Percentiles rank a stretch among this genome's conserved stretches.
Conservation (phyloP, 2,113 vertebrate species). For the Sinosuthora webbiana region DNA sequence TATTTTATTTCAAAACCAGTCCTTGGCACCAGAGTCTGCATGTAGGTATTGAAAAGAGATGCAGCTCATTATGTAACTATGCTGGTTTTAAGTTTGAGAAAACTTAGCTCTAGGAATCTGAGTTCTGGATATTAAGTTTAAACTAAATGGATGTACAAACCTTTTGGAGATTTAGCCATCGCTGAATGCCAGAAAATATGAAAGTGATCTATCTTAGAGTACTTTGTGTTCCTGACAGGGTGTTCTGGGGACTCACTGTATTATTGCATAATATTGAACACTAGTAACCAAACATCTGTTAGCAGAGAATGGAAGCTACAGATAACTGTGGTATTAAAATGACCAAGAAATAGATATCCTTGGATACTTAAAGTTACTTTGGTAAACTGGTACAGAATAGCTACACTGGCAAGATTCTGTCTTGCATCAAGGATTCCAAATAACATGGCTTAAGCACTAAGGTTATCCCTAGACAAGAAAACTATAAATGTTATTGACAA, state of each 20-base stretch:
- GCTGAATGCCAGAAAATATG: constrained; percentile 30
- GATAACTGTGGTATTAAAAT: background rate
- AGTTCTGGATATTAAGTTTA: background rate
- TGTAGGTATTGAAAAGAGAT: background rate
- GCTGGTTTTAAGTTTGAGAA: background rate
- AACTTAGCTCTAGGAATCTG: constrained; percentile 23
- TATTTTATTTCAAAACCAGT: background rate
- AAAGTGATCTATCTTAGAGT: constrained; percentile 31
- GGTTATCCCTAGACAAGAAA: background rate
- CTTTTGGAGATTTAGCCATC: constrained; percentile 1
- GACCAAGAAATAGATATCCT: background rate
- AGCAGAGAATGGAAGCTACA: background rate
- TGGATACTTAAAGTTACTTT: background rate
- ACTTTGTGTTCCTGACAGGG: constrained; percentile 44
- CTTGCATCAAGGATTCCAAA: background rate
- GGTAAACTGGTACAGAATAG: background rate
- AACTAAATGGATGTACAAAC: background rate
- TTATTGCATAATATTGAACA: constrained; percentile 40
- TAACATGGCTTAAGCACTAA: background rate
- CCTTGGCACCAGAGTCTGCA: background rate
- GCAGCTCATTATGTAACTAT: background rate
- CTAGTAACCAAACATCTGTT: constrained; percentile 40
- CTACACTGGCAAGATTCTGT: background rate
- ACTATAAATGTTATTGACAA: background rate
- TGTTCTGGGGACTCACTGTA: constrained; percentile 22